phyloP scores from a whole-genome alignment of 2,113 vertebrate species.

The Lycaon pictus region DNA sequence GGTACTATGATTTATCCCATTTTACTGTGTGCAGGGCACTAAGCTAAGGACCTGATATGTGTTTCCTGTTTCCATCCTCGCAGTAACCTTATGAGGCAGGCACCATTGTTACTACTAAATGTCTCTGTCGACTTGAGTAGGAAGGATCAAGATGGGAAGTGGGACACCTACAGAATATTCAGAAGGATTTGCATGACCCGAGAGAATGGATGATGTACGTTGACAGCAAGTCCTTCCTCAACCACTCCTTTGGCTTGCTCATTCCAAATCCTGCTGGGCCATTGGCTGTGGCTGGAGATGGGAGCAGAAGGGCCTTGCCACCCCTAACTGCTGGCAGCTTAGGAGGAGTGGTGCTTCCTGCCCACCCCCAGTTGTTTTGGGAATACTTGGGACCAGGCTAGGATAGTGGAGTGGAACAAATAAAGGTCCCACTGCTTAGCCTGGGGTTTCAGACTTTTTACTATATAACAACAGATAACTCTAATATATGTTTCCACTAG shows the following conservation, averaged over 20 bases:
- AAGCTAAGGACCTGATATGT: neutral
- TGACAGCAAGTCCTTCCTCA: slow-evolving; percentile 15
- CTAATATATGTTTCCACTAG: neutral
- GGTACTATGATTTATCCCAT: neutral
- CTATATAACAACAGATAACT: neutral
- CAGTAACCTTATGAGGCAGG: neutral
- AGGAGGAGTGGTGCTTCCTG: neutral
- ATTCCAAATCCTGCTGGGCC: neutral
- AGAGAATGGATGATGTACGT: neutral
- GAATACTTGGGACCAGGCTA: neutral
- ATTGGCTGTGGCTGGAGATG: neutral
- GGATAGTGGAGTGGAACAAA: neutral
- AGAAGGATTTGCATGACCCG: neutral
- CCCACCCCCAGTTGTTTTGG: neutral
- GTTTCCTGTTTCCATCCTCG: neutral
- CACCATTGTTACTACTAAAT: neutral
- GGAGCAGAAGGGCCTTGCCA: neutral
- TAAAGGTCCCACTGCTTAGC: neutral
- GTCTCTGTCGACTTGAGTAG: neutral
- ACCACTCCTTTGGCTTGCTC: neutral
- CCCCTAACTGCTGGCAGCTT: neutral
- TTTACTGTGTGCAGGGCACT: neutral
- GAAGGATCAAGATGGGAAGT: neutral
- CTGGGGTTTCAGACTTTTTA: slow-evolving; percentile 7
- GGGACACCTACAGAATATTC: neutral